Evolutionary conservation across 2,888 invertebrate species (phyloP).

Genomic region (Pyrgus malvae): DNA sequence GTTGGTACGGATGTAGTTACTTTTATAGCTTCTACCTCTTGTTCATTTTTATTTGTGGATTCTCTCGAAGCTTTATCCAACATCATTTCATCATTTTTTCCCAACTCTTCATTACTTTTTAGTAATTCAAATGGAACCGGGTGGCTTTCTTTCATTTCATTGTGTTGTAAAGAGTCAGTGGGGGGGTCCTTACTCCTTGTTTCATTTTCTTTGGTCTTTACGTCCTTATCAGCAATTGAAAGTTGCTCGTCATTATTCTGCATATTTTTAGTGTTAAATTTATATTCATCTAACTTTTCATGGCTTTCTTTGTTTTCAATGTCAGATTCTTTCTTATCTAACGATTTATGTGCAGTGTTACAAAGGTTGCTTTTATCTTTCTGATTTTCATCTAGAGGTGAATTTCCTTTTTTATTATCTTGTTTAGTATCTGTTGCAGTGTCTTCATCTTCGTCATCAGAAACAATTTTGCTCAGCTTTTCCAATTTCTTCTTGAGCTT

Average conservation of each 20-base stretch:
- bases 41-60: neutral
- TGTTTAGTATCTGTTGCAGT: neutral
- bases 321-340: neutral
- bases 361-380: neutral
- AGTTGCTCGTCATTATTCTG: no score
- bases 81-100: conserved; percentile 12
- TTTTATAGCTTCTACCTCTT: conserved; percentile 8
- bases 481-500: conserved; percentile 82
- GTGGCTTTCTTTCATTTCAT: no score
- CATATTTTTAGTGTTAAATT: neutral
- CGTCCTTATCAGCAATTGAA: no score
- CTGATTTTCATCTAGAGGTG: neutral
- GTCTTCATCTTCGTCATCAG: conserved; percentile 65
- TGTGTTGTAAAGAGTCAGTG: no score
- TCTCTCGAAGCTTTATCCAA: no score
- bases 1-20: neutral
- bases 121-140: no score
- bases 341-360: neutral
- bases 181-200: no score
- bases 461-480: conserved; percentile 79
- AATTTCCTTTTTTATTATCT: neutral
- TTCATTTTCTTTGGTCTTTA: no score
- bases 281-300: neutral
- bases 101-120: no score
- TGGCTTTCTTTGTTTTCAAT: neutral